Evolutionary conservation across 2,888 invertebrate species (phyloP).

Genomic region (Ophion costatus): DNA sequence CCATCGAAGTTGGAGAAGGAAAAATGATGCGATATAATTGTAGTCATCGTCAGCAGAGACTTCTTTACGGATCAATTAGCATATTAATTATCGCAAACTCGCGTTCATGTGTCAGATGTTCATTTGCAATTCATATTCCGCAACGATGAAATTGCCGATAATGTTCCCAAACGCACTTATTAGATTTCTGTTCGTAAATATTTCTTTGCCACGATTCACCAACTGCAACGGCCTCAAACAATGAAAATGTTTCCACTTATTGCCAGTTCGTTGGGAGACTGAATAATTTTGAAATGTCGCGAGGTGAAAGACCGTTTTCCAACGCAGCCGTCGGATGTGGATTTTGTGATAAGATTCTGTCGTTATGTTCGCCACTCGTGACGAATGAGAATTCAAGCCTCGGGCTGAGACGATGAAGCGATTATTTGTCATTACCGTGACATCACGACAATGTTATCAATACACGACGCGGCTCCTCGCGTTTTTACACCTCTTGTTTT

Average conservation of each 20-base stretch:
- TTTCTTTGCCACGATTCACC: too few relatives aligned
- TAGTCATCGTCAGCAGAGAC: not conserved
- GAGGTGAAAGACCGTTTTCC: not conserved
- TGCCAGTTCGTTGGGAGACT: not conserved
- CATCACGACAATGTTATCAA: not conserved
- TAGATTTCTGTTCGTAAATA: not conserved
- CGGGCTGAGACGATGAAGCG: not conserved
- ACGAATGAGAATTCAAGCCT: not conserved
- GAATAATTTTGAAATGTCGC: not conserved
- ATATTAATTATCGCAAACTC: not conserved
- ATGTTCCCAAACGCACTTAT: not conserved
- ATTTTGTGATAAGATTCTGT: conserved; percentile 6
- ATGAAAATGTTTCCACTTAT: not conserved
- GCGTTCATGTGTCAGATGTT: not conserved
- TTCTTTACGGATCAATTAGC: not conserved
- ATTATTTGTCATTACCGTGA: conserved; percentile 14
- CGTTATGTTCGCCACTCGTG: not conserved
- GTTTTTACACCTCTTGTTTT: not conserved
- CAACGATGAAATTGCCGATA: not conserved
- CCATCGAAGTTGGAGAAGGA: too few relatives aligned
- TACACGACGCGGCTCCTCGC: not conserved
- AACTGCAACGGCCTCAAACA: not conserved
- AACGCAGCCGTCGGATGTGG: conserved; percentile 16
- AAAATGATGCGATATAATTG: too few relatives aligned
- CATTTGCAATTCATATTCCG: not conserved